A percentile compares a stretch with the other conserved stretches of the same genome.
These are phyloP conservation scores for Cyprinella venusta DNA, from an alignment of 2,797 vertebrate species.

Conservation along the genomic window DNA sequence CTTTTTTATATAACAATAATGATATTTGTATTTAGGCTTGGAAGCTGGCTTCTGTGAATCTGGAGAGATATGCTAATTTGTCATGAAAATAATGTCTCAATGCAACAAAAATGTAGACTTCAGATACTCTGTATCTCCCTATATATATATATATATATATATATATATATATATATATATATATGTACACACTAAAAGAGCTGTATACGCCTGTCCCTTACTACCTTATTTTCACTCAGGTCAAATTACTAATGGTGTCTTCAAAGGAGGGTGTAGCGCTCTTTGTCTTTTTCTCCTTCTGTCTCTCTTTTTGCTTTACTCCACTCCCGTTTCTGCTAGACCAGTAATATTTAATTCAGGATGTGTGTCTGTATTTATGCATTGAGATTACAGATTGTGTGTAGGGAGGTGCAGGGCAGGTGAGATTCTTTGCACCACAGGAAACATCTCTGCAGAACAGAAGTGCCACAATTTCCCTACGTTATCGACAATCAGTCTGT, in stretches of 20 bases:
- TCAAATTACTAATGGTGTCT: background rate
- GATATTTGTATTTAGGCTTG: too few species aligned
- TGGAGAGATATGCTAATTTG: background rate
- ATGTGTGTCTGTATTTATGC: conserved; percentile 21
- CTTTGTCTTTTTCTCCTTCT: conserved; percentile 12
- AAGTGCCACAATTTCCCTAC: conserved; percentile 17
- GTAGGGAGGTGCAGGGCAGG: background rate
- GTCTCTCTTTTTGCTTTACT: conserved; percentile 3
- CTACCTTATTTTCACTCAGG: background rate
- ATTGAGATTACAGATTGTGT: conserved; percentile 8
- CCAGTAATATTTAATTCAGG: conserved; percentile 20
- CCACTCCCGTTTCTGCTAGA: background rate
- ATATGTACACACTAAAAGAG: background rate
- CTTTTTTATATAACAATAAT: background rate
- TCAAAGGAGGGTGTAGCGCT: background rate
- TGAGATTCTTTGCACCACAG: background rate
- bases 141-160: too few species aligned
- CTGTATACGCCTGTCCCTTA: background rate
- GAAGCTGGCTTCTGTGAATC: background rate
- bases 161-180: too few species aligned
- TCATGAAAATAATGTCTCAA: background rate
- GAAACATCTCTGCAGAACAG: background rate
- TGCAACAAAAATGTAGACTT: too few species aligned
- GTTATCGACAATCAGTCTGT: background rate
- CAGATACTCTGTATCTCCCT: too few species aligned